Conservation (phyloP, 2,797 vertebrate species). For the Typhlichthys subterraneus region DNA sequence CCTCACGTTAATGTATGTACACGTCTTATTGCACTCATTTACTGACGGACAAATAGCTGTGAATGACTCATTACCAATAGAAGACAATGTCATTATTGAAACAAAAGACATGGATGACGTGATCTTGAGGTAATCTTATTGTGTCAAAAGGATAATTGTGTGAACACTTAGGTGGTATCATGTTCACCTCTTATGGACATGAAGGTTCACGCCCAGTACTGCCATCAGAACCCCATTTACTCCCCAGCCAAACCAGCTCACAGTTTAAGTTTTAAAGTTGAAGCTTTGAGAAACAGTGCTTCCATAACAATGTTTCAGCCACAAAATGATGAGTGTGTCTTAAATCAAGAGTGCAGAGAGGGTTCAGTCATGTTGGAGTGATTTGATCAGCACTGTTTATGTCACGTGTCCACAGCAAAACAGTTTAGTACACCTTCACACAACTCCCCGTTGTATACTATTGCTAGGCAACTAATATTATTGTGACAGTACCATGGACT, state of each 20-base stretch:
- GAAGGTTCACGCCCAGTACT: neutral
- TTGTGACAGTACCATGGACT: conserved; percentile 13
- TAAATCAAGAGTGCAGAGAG: too few relatives aligned
- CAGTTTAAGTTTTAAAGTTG: too few relatives aligned
- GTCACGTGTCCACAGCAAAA: neutral
- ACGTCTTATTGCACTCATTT: too few relatives aligned
- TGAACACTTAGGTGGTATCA: conserved; percentile 25
- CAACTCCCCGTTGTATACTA: conserved; percentile 5
- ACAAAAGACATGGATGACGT: conserved; percentile 20
- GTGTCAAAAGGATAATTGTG: conserved; percentile 22
- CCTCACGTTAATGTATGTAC: conserved; percentile 2
- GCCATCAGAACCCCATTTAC: too few relatives aligned
- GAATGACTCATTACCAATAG: conserved; percentile 13
- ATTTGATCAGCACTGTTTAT: neutral
- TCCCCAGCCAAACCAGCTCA: too few relatives aligned
- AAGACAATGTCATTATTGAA: conserved; percentile 6
- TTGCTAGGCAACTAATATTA: conserved; percentile 14
- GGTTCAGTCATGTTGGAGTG: neutral
- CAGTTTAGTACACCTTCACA: neutral
- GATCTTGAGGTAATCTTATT: conserved; percentile 51
- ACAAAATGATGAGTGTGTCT: too few relatives aligned
- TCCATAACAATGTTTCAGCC: too few relatives aligned
- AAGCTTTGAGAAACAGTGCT: too few relatives aligned
- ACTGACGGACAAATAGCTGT: too few relatives aligned
- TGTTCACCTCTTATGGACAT: conserved; percentile 40